A percentile compares a stretch with the other conserved stretches of the same genome.
Conservation (phyloP, 1,140 invertebrate genomes). For the Phortica variegata region DNA sequence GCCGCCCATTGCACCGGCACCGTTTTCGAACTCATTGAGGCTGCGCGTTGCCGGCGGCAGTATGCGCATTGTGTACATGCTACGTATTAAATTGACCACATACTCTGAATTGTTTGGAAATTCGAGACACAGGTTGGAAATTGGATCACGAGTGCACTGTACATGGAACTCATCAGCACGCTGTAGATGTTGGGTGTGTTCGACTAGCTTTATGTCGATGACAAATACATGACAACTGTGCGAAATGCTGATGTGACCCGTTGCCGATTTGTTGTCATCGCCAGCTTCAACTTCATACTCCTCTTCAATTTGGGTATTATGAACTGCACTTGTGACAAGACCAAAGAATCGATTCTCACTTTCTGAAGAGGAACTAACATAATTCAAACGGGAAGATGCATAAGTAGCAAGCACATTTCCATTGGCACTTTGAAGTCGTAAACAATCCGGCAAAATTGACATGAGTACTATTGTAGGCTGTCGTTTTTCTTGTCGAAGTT, state of each 20-base stretch:
- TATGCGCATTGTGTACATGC: conserved; percentile 65
- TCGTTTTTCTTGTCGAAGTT: conserved; percentile 85
- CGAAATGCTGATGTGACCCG: conserved; percentile 61
- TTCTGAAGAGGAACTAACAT: conserved; percentile 85
- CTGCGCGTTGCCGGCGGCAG: conserved; percentile 40
- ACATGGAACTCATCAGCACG: conserved; percentile 77
- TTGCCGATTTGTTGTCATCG: conserved; percentile 18
- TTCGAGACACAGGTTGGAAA: conserved; percentile 75
- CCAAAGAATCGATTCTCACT: conserved; percentile 91
- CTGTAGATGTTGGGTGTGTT: conserved; percentile 76
- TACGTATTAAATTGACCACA: conserved; percentile 73
- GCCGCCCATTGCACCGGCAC: conserved; percentile 10
- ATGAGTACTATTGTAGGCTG: conserved; percentile 84
- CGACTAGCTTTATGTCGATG: conserved; percentile 80
- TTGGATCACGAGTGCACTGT: conserved; percentile 71
- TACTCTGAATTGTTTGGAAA: conserved; percentile 88
- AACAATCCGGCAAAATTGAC: conserved; percentile 76
- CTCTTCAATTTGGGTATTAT: conserved; percentile 55
- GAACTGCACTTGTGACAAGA: conserved; percentile 78
- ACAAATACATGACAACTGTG: conserved; percentile 96
- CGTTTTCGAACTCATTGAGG: conserved; percentile 22
- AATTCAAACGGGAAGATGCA: conserved; percentile 81
- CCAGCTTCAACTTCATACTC: conserved; percentile 37
- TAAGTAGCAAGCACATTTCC: conserved; percentile 74
- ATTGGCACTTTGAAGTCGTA: conserved; percentile 72